Percentiles rank a stretch among this genome's conserved stretches.
These are phyloP conservation scores for Progne subis DNA, from an alignment of 2,113 vertebrate genomes.

Conservation along the genomic window DNA sequence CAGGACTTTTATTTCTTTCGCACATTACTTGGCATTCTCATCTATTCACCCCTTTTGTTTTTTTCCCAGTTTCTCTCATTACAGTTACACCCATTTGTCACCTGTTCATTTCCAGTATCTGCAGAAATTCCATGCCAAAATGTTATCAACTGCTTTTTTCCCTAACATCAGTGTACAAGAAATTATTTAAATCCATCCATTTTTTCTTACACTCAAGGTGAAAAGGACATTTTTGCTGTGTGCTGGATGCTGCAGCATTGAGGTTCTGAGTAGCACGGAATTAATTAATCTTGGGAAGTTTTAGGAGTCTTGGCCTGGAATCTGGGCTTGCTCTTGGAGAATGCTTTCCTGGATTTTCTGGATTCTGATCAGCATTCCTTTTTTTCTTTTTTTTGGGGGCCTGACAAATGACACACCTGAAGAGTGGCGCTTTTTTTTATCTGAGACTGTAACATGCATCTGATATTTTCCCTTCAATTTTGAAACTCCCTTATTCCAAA, in stretches of 20 bases:
- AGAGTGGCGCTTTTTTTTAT: not conserved
- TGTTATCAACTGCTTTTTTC: not conserved
- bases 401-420: not conserved
- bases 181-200: not conserved
- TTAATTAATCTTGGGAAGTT: not conserved
- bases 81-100: not conserved
- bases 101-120: not conserved
- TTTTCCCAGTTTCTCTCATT: not conserved
- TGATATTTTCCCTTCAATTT: not conserved
- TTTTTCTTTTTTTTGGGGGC: rapidly evolving
- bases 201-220: not conserved
- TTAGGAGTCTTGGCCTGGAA: not conserved
- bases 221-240: not conserved
- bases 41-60: not conserved
- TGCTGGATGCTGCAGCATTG: not conserved
- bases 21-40: not conserved
- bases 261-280: not conserved
- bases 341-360: not conserved
- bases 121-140: not conserved
- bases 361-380: not conserved
- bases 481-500: not conserved
- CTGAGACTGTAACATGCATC: not conserved
- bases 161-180: not conserved
- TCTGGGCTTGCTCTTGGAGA: not conserved
- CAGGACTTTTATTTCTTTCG: not conserved